These are phyloP conservation scores for Trilocha varians DNA, from an alignment of 2,888 invertebrate species.

Conservation along the genomic window DNA sequence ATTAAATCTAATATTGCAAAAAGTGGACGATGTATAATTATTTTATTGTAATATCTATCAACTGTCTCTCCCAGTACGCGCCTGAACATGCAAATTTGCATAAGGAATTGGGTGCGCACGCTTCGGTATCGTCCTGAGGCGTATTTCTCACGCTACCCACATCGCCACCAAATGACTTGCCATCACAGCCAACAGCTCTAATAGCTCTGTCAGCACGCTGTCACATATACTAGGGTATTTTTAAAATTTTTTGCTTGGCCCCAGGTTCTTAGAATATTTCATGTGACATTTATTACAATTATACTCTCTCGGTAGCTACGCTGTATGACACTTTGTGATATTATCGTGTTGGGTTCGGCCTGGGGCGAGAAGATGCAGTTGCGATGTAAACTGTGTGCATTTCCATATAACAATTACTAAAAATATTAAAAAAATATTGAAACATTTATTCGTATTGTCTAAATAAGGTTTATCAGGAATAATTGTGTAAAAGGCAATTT, in stretches of 20 bases:
- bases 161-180: constrained; percentile 12
- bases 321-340: background rate
- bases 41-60: background rate
- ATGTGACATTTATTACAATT: background rate
- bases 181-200: constrained; percentile 29
- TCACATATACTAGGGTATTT: constrained; percentile 20
- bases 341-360: background rate
- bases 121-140: constrained; percentile 44
- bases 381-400: background rate
- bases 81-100: constrained; percentile 56
- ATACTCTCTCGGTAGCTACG: background rate
- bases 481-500: too few species aligned
- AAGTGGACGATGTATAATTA: background rate
- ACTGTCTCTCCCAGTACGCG: constrained; percentile 24
- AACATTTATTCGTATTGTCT: too few species aligned
- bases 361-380: background rate
- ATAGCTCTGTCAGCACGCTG: constrained; percentile 35
- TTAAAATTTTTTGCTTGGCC: constrained; percentile 12
- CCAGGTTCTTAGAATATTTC: constrained; percentile 7
- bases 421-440: background rate
- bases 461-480: too few species aligned
- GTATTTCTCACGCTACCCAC: constrained; percentile 62
- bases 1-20: background rate
- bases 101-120: constrained; percentile 68
- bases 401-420: background rate